Evolutionary conservation across 2,888 invertebrate genomes (phyloP), one percentile per base, ranked within the genome.

Genomic region (Lycaena phlaeas): DNA sequence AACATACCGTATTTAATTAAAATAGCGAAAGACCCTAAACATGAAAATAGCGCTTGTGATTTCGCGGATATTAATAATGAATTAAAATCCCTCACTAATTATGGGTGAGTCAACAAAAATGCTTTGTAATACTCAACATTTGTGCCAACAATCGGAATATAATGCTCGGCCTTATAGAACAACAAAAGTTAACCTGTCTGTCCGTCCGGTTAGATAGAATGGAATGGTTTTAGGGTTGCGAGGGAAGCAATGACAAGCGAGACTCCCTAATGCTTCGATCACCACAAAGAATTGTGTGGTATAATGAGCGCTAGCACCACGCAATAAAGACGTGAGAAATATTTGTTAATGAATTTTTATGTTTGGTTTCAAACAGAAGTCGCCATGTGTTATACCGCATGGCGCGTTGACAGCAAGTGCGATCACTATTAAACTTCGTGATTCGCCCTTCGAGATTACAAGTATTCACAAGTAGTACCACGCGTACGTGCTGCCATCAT

Each of bases 121-220:
- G 77, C 76, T 64, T 68, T 68, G 72, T 79, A 79, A 79, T 79
- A 64, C 63, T 61, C 73, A 67, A 78, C 82, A 84, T 84, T 84
- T 82, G 82, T 70, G 75, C 81, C 68, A 73, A 82, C 81, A 82
- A 81, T 81, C 64, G 69, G 64, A 62, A 61, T 66, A 67, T 82
- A 82, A 82, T 82, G 77, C 75, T 70, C 64, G 65, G 77, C 78
- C 73, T 76, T 77, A 67, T 76, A 59, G 61, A 71, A 70, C 62
- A 75, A 79, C 81, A 84, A 82, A 82, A 82, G 82, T 75, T 76
- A 81, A 82, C 84, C 84, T 84, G 84, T 81, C 77, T 68, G 59
- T 61, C 70, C 72, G 71, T 74, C 71, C 74, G 70, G 63, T 59
- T 63, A 48, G 64, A 61, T 61, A 68, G 72, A 81, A 82, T 75